Evolutionary conservation across 1,140 invertebrate species (phyloP), one percentile per base, ranked within the genome.

Genomic region (Heterodera schachtii): DNA sequence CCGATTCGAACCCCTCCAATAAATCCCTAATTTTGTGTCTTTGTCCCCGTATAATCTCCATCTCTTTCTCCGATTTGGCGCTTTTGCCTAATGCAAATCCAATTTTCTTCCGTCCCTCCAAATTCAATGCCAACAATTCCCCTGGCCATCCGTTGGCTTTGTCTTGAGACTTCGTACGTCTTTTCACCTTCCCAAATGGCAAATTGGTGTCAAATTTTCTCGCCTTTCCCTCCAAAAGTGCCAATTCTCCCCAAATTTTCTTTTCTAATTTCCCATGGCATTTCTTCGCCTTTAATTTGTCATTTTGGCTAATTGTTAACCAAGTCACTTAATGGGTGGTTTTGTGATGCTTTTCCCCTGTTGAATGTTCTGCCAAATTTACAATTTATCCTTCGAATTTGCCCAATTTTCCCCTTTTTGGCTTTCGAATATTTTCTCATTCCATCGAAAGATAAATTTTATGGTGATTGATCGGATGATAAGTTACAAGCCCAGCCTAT

Each of bases 171-270:
- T 64, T 64, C 57, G 57, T 19, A 64, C 13, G 57, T 19, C 57
- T 64, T 64, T 64, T 19, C 11, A 11, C 16, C 19, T 64, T 19
- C 13, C 69, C 31, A 43, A 43, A 43, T 21, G 69, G 7, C 69
- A 71, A 71, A 71, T 71, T 71, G 69, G 69, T 43, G 69, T 71
- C 69, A 71, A 69, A 71, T 71, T 71, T 41, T 43, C 69, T 41
- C 41, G 7, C 19, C 31, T 41, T 1, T 11, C 21, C 69, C 31
- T 21, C 69, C 69, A 71, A 71, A 71, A 41, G 69, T 71, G 69
- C 69, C 69, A 46, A 21, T 46, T 11, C 69, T n/a, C n/a, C n/a
- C 49, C 49, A 52, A 52, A 8, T 52, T 52, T 6, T 52, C 49
- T 52, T 11, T 11, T 52, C 49, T 11, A 52, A 52, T 52, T 52